Base-by-base conservation (phyloP, 53 echinoderm and acorn worm species). In the Zoroaster sp. region DNA sequence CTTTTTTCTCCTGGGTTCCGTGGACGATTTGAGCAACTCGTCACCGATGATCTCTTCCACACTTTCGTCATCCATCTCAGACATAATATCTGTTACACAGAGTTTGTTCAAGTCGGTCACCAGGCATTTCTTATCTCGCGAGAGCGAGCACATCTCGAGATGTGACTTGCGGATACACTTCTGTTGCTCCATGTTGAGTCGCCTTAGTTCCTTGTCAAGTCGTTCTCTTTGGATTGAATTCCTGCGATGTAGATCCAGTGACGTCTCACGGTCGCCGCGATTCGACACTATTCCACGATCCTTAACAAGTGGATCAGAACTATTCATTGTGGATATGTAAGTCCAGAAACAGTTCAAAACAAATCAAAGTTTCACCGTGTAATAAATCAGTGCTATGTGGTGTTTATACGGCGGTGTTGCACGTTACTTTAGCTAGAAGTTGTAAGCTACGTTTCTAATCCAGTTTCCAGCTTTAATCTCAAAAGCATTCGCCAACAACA, bases 191-290 rank as follows among this genome's bases (percentile, higher is more conserved):
- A 30, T 82, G 43, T 82, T 66, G 32, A 82, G 41, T 7, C 82
- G 82, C 28, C 6, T 66, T 43, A 82, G 44, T 43, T 82, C 67
- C 44, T 67, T 66, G 14, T 43, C 82, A 25, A 82, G 82, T 10
- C 66, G 82, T 41, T 82, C 68, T 2, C 32, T 45, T 35, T 82
- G 82, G 38, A 82, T 82, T 40, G 82, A 82, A 32, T 82, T 82
- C 82, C 66, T 82, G 14, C 82, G 82, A 10, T 82, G 82, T 8
- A 82, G 36, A 14, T 23, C n/a, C 31, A 82, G 68, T 39, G 82
- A 82, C 0, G 43, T 67, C n/a, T 82, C 82, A 25, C 17, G 66
- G 31, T 82, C 68, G 1, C 63, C 63, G 25, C 68, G 82, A 66
- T 17, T 82, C 25, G 82, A 33, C 30, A 82, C 42, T 5, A 82